These are phyloP conservation scores for Melanotaenia maccullochi DNA, from an alignment of 2,797 vertebrate species.

Conservation along the genomic window DNA sequence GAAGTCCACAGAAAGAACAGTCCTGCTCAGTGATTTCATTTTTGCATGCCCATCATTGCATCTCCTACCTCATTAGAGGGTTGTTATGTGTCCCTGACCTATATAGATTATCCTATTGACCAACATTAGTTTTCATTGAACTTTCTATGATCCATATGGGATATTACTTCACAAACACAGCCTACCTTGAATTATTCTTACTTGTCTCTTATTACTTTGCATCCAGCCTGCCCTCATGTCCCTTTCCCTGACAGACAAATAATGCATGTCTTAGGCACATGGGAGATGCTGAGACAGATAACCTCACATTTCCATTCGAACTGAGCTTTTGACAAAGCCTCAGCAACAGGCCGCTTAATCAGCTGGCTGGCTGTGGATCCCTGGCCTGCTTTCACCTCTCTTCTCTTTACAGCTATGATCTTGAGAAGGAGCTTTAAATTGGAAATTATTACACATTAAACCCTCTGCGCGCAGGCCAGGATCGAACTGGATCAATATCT, in stretches of 20 bases:
- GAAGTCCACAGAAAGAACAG: constrained; percentile 2
- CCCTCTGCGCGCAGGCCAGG: constrained; percentile 89
- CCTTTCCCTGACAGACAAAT: constrained; percentile 90
- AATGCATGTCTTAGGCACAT: constrained; percentile 92
- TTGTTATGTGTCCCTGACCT: background rate
- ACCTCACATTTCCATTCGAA: constrained; percentile 97
- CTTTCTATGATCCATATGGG: constrained; percentile 27
- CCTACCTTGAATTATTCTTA: constrained; percentile 87
- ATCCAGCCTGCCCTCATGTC: constrained; percentile 82
- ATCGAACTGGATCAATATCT: constrained; percentile 99
- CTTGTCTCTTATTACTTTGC: constrained; percentile 89
- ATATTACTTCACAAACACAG: constrained; percentile 80
- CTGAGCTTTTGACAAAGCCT: constrained; percentile 95
- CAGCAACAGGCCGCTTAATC: constrained; percentile 96
- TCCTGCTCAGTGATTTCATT: background rate
- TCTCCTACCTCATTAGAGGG: background rate
- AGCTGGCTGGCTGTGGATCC: constrained; percentile 81
- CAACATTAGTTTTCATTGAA: constrained; percentile 37
- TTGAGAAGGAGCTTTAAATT: constrained; percentile 99
- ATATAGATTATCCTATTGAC: constrained; percentile 7
- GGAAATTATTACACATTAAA: constrained; percentile 99
- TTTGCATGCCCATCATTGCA: background rate
- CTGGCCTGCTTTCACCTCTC: constrained; percentile 66
- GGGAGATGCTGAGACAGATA: constrained; percentile 94
- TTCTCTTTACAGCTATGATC: constrained; percentile 97